Percentiles rank a stretch among this genome's conserved stretches.
Conservation (phyloP, 2,797 vertebrate species). For the Triplophysa yarkandensis region DNA sequence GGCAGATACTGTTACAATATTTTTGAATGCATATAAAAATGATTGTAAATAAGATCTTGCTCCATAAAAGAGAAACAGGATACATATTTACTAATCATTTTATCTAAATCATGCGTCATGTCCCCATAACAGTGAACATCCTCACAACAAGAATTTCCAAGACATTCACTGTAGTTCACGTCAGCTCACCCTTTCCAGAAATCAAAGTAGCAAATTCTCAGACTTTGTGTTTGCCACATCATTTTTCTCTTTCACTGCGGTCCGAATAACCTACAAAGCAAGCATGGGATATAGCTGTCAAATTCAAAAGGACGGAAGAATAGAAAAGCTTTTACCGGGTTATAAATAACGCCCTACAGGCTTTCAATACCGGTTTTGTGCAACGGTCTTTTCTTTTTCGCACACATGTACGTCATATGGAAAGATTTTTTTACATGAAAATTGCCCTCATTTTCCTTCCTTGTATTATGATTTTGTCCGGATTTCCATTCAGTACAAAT, state of each 20-base stretch:
- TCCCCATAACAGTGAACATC: neutral
- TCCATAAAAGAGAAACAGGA: no score
- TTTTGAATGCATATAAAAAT: no score
- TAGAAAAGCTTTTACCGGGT: constrained; percentile 11
- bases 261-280: neutral
- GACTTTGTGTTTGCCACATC: constrained; percentile 16
- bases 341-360: neutral
- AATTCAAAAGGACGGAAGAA: constrained; percentile 14
- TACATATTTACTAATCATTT: no score
- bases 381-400: constrained; percentile 6
- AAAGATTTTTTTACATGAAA: constrained; percentile 42
- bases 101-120: no score
- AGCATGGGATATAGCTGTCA: constrained; percentile 1
- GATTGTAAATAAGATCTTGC: no score
- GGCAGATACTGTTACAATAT: no score
- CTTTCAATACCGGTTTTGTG: constrained; percentile 22
- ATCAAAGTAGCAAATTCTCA: constrained; percentile 3
- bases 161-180: neutral
- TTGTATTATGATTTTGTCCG: constrained; percentile 35
- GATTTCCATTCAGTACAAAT: constrained; percentile 34
- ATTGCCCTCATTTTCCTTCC: constrained; percentile 19
- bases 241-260: constrained; percentile 6
- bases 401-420: constrained; percentile 2
- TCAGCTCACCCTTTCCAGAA: neutral
- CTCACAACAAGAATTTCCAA: neutral